Base-by-base conservation (phyloP, 1,140 invertebrate genomes). In the Littorina saxatilis region DNA sequence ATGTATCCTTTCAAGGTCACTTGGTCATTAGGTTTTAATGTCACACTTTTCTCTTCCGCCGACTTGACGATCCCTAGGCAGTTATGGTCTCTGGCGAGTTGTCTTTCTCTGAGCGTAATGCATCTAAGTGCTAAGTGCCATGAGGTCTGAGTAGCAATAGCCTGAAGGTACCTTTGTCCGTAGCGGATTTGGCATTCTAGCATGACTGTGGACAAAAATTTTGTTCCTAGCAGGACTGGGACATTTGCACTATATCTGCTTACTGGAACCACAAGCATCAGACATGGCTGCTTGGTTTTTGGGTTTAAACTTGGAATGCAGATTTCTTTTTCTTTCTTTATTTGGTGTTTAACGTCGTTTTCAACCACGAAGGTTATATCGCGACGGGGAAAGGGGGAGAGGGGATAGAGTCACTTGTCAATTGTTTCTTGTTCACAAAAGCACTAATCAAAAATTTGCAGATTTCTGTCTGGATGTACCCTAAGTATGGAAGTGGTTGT, bases 101-200 rank as follows among this genome's bases (percentile, higher is more conserved):
- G 15, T 29, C 23, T 40, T 27, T 73, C 70, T 9, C 39, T 7
- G 4, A 43, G 37, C 4, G 27, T 13, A n/a, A 73, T 40, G 39
- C 37, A 73, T n/a, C 70, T 35, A 39, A 23, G 29, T 2, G 70
- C 20, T 17, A 73, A 39, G 43, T 43, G 29, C 70, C 68, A 84
- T 17, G 85, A 82, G 4, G 66, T 81, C 2, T 76, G 37, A 20
- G 83, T 27, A 27, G 40, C 39, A 1, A 81, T 79, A 29, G 80
- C 77, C 72, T 86, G 84, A 47, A 86, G 37, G 68, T 73, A 86
- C 20, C 55, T 75, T 15, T 27, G 61, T 7, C 85, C 85, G 80
- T 73, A 29, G 0, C 80, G 37, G 9, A 70, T 23, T 70, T 77
- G 72, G 20, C 37, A 55, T 11, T 63, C 63, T 4, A 35, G 50